phyloP scores from a whole-genome alignment of 2,888 invertebrate species.

The Zhengitettix transpicula region DNA sequence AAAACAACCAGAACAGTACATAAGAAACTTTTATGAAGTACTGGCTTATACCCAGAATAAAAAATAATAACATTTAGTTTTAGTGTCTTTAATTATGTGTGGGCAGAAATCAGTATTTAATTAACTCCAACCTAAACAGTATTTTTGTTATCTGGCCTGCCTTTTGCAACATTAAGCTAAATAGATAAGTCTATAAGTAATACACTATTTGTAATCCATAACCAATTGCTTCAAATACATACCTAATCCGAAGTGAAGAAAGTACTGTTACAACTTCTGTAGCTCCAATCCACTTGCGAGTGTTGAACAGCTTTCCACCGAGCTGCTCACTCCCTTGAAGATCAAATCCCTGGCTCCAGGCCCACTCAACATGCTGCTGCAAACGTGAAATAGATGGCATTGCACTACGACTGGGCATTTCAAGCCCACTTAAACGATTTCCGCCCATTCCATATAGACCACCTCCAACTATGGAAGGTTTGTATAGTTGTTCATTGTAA shows the following conservation, averaged over 20 bases:
- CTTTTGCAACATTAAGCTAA: too few relatives aligned
- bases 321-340: constrained; percentile 71
- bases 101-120: too few relatives aligned
- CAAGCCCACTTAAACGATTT: constrained; percentile 12
- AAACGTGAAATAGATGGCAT: constrained; percentile 75
- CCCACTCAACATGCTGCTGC: constrained; percentile 68
- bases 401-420: constrained; percentile 38
- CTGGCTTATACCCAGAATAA: too few relatives aligned
- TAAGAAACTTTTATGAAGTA: too few relatives aligned
- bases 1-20: too few relatives aligned
- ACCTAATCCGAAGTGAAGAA: constrained; percentile 66
- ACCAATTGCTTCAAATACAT: constrained; percentile 1
- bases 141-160: too few relatives aligned
- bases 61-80: too few relatives aligned
- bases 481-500: constrained; percentile 39
- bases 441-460: constrained; percentile 12
- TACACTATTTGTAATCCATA: too few relatives aligned
- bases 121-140: too few relatives aligned
- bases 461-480: constrained; percentile 25
- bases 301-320: constrained; percentile 63
- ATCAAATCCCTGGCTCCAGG: constrained; percentile 69
- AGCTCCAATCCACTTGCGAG: constrained; percentile 85
- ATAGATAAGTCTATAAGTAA: too few relatives aligned
- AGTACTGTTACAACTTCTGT: constrained; percentile 77
- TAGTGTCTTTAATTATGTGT: too few relatives aligned